Evolutionary conservation across 2,888 invertebrate genomes (phyloP), one percentile per base, ranked within the genome.

Genomic region (Unio delphinus): DNA sequence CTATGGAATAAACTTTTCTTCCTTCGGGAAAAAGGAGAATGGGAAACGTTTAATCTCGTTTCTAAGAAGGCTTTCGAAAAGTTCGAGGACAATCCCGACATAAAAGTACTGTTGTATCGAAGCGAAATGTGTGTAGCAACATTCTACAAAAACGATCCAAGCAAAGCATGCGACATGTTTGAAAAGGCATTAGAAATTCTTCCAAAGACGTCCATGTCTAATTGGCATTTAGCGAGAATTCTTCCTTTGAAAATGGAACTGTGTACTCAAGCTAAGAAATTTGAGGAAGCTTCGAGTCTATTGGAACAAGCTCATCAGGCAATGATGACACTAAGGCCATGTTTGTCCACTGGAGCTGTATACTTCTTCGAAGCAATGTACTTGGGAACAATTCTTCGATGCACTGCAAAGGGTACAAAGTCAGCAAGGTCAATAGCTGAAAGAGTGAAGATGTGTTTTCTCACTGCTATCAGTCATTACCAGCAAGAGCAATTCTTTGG

Each of bases 291-390:
- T 34, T 64, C 68, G 4, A 55, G 55, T 54, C n/a, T 67, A 20
- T 34, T 68, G 15, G 61, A 65, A 55, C 59, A 68, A 26, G 65
- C 68, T 26, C 68, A 72, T 15, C 72, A 72, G 57, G 63, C 63
- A 15, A 68, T 72, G 68, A 55, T 23, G 17, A 26, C 59, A 28
- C 58, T 72, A 23, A 64, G 28, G 23, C 68, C 68, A 26, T 72
- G 72, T 60, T 62, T 72, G 18, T 72, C 72, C 11, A 68, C 68
- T 18, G 72, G 68, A 18, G 69, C 69, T 5, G 72, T 69, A 15
- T 66, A 67, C 57, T 72, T 72, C 57, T 72, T 72, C 54, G 72
- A 72, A 26, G 72, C 72, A 7, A 60, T 69, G 6, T 72, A 69
- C 57, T 55, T 72, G 26, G 59, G 67, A 5, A 55, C 59, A 4